Evolutionary conservation across 2,888 invertebrate species (phyloP).

Genomic region (Ectemnius cavifrons): DNA sequence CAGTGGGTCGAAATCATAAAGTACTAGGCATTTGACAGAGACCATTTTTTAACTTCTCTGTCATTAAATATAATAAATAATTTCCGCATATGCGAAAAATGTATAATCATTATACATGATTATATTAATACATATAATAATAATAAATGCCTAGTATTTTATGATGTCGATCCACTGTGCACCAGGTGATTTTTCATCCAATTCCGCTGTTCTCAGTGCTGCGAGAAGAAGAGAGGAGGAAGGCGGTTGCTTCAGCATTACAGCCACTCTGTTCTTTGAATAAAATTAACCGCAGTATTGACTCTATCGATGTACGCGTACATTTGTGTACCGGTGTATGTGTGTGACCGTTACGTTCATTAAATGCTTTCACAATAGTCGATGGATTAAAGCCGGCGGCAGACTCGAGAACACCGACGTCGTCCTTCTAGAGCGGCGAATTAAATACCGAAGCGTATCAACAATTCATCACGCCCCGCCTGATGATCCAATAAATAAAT

Average conservation of each 20-base stretch:
- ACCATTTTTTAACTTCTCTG: too few relatives aligned
- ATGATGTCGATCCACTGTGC: too few relatives aligned
- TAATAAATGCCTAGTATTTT: too few relatives aligned
- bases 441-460: conserved; percentile 12
- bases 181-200: conserved; percentile 56
- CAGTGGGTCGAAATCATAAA: too few relatives aligned
- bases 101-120: too few relatives aligned
- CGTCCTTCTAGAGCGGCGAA: conserved; percentile 5
- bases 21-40: too few relatives aligned
- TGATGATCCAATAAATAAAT: conserved; percentile 40
- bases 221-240: too few relatives aligned
- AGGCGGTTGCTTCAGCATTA: too few relatives aligned
- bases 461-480: conserved; percentile 48
- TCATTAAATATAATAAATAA: too few relatives aligned
- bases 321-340: conserved; percentile 11
- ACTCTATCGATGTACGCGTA: conserved; percentile 2
- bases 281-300: conserved; percentile 47
- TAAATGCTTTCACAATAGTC: conserved; percentile 51
- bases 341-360: conserved; percentile 55
- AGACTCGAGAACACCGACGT: not conserved
- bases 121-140: too few relatives aligned
- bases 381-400: conserved; percentile 53
- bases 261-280: conserved; percentile 29
- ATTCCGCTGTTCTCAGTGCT: conserved; percentile 3
- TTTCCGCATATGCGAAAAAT: too few relatives aligned